phyloP scores from a whole-genome alignment of 2,113 vertebrate genomes.

The Mandrillus leucophaeus region DNA sequence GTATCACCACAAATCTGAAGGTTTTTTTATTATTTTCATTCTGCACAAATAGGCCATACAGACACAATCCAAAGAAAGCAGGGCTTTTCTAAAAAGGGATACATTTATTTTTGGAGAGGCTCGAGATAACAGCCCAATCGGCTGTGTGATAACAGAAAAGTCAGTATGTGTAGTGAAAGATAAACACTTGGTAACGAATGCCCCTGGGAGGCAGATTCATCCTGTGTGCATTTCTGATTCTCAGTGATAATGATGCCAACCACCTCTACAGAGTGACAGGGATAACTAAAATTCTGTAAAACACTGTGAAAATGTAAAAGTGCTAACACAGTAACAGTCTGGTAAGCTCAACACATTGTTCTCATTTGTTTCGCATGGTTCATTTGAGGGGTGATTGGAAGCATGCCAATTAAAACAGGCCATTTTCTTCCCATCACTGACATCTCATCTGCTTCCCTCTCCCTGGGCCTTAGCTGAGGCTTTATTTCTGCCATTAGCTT shows the following conservation, averaged over 20 bases:
- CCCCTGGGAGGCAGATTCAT: background rate
- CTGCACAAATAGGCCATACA: background rate
- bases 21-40: background rate
- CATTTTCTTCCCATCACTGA: background rate
- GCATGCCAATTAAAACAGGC: background rate
- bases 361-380: background rate
- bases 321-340: background rate
- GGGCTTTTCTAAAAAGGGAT: constrained; percentile 34
- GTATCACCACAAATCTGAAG: background rate
- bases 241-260: background rate
- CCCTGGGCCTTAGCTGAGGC: background rate
- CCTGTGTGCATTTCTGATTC: background rate
- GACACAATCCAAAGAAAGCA: background rate
- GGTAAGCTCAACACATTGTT: background rate
- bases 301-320: background rate
- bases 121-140: background rate
- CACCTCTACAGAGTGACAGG: background rate
- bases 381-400: background rate
- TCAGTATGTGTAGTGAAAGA: background rate
- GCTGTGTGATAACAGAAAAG: background rate
- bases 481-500: background rate
- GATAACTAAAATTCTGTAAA: background rate
- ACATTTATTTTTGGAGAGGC: constrained; percentile 37
- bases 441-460: background rate
- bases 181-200: background rate